phyloP scores from a whole-genome alignment of 2,113 vertebrate species.

The Stictonetta naevosa region DNA sequence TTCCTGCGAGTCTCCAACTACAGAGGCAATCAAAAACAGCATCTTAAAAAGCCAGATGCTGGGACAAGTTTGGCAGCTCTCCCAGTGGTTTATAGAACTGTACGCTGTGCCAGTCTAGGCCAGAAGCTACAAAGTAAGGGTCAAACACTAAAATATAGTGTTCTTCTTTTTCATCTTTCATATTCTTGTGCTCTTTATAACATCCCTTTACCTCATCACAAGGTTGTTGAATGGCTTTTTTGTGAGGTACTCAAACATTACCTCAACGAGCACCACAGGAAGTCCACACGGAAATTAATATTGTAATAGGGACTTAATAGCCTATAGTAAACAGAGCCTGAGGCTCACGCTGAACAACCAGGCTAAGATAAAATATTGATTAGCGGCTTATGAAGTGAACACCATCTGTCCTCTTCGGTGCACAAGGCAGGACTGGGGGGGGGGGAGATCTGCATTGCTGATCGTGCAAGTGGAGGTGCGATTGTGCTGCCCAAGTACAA shows the following conservation, averaged over 20 bases:
- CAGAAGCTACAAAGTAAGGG: not conserved
- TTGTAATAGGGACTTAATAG: not conserved
- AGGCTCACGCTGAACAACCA: not conserved
- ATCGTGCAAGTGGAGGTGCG: not conserved
- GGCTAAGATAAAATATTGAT: not conserved
- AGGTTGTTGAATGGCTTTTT: not conserved
- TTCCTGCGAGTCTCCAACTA: not conserved
- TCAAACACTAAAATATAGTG: not conserved
- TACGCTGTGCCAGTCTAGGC: not conserved
- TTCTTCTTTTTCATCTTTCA: not conserved
- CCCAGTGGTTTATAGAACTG: not conserved
- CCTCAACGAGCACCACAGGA: not conserved
- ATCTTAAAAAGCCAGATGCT: constrained; percentile 6
- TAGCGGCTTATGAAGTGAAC: not conserved
- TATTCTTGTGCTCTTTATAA: not conserved
- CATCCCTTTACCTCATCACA: not conserved
- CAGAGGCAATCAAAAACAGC: not conserved
- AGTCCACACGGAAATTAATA: not conserved
- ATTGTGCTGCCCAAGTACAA: not conserved
- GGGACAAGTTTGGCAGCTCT: not conserved
- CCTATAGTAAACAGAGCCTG: not conserved
- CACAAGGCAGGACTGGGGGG: not conserved
- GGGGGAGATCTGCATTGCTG: not conserved
- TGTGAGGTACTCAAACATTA: not conserved
- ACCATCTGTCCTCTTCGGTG: not conserved